Evolutionary conservation across 1,140 invertebrate genomes (phyloP).

Genomic region (Himalopsyche phryganea): DNA sequence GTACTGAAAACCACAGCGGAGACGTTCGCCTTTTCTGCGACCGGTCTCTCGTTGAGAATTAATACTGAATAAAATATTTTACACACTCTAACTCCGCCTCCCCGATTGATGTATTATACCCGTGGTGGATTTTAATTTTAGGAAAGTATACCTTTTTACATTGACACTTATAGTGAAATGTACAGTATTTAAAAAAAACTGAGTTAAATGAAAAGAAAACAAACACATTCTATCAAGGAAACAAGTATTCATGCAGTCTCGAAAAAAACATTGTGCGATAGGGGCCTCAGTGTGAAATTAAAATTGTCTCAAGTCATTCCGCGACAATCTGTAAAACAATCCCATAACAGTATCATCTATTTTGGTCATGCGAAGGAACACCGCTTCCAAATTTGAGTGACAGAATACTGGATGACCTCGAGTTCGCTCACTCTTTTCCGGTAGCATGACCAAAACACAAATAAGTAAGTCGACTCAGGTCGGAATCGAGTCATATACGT

Average conservation of each 20-base stretch:
- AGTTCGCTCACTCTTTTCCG: slow-evolving; percentile 11
- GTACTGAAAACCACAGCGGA: too few relatives aligned
- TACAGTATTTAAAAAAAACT: slow-evolving; percentile 18
- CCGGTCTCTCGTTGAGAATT: too few relatives aligned
- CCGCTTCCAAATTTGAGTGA: slow-evolving; percentile 14
- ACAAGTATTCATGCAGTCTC: slow-evolving; percentile 34
- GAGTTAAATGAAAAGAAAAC: slow-evolving; percentile 27
- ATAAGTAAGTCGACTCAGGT: slow-evolving; percentile 4
- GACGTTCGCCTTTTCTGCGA: too few relatives aligned
- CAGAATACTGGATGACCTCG: slow-evolving; percentile 6
- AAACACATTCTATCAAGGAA: slow-evolving; percentile 32
- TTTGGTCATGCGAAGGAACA: slow-evolving; percentile 30
- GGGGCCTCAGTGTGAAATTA: slow-evolving; percentile 31
- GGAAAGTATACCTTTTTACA: slow-evolving; percentile 19
- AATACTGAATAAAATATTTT: too few relatives aligned
- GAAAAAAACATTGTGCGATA: slow-evolving; percentile 32
- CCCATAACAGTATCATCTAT: slow-evolving; percentile 32
- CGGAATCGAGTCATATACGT: slow-evolving; percentile 9
- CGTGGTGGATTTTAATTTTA: slow-evolving; percentile 27
- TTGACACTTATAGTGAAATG: slow-evolving; percentile 16
- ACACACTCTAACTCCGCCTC: slow-evolving; percentile 30
- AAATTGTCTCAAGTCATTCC: slow-evolving; percentile 32
- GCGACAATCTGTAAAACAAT: slow-evolving; percentile 32
- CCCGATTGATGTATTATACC: slow-evolving; percentile 7
- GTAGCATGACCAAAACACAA: slow-evolving; percentile 25